A percentile compares a stretch with the other conserved stretches of the same genome.
These are phyloP conservation scores for Anhinga anhinga DNA, from an alignment of 2,113 vertebrate genomes.

Conservation along the genomic window DNA sequence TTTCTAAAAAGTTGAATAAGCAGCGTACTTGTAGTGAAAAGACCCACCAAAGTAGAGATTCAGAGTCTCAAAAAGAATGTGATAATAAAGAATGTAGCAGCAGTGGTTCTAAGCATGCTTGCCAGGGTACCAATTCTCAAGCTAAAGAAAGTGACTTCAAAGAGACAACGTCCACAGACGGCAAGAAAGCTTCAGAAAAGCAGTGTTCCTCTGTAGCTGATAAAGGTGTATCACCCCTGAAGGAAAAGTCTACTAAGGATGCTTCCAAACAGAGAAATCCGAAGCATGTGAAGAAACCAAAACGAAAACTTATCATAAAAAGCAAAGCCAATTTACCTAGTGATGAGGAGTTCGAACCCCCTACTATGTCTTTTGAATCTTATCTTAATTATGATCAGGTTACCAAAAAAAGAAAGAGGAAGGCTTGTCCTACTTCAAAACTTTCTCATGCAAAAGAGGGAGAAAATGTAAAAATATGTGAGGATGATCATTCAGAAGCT, in stretches of 20 bases:
- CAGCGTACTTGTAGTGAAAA: not conserved
- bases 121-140: not conserved
- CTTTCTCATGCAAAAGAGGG: not conserved
- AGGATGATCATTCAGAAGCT: not conserved
- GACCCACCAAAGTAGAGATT: not conserved
- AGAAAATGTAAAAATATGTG: not conserved
- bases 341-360: constrained; percentile 44
- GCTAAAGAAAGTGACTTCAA: not conserved
- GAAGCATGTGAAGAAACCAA: not conserved
- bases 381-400: constrained; percentile 80
- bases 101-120: not conserved
- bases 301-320: not conserved
- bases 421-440: not conserved
- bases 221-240: not conserved
- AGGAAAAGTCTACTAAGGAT: not conserved
- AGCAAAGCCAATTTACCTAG: not conserved
- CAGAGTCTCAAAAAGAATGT: not conserved
- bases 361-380: constrained; percentile 86
- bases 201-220: not conserved
- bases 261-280: not conserved
- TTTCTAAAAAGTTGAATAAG: not conserved
- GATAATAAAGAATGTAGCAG: not conserved
- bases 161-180: not conserved
- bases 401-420: constrained; percentile 69
- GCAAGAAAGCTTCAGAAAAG: not conserved